phyloP scores from a whole-genome alignment of 1,140 invertebrate species.

The Zaprionus africanus region DNA sequence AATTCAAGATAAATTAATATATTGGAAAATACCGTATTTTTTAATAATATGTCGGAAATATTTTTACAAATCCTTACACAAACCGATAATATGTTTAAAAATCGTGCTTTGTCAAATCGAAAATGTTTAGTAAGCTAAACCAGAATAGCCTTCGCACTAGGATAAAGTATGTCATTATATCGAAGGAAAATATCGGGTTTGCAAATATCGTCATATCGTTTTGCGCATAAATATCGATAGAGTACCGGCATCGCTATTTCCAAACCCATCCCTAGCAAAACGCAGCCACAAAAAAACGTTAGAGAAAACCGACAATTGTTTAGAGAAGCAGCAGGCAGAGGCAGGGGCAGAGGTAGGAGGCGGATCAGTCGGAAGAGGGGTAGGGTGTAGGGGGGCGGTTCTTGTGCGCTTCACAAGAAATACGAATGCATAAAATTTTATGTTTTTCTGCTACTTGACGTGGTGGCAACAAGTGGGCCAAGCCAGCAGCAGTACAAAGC shows the following conservation, averaged over 20 bases:
- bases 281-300: constrained; percentile 56
- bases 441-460: constrained; percentile 81
- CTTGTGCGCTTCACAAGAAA: constrained; percentile 74
- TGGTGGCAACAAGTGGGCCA: constrained; percentile 80
- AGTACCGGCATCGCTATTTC: not conserved
- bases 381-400: constrained; percentile 11
- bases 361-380: not conserved
- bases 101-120: too few species aligned
- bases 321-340: constrained; percentile 30
- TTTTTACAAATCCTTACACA: too few species aligned
- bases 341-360: constrained; percentile 7
- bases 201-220: too few species aligned
- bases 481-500: constrained; percentile 58
- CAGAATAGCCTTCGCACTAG: too few species aligned
- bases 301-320: constrained; percentile 82
- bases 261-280: constrained; percentile 8
- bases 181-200: too few species aligned
- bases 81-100: too few species aligned
- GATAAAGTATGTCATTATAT: too few species aligned
- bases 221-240: not conserved
- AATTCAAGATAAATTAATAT: too few species aligned
- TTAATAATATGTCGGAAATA: too few species aligned
- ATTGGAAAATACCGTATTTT: too few species aligned
- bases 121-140: too few species aligned
- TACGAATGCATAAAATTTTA: constrained; percentile 83